These are phyloP conservation scores for Cyclopterus lumpus DNA, from an alignment of 2,797 vertebrate genomes.

Conservation along the genomic window DNA sequence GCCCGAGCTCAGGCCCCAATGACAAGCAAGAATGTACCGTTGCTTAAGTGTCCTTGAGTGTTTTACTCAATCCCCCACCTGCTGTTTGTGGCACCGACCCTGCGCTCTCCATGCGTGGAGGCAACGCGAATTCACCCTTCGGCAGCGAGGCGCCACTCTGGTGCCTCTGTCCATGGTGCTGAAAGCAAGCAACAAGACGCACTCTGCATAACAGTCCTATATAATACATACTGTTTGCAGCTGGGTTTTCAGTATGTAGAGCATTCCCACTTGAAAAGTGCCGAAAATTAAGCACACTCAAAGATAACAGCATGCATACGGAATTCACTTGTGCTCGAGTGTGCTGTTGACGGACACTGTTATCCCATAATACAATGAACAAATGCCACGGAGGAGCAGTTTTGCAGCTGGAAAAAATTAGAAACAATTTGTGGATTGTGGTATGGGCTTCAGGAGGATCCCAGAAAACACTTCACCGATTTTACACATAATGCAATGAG, in stretches of 20 bases:
- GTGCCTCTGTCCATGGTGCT: conserved; percentile 68
- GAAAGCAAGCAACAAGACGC: conserved; percentile 44
- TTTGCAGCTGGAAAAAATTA: conserved; percentile 49
- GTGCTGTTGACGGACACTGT: conserved; percentile 58
- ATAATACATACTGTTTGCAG: conserved; percentile 17
- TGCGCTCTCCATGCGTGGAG: conserved; percentile 35
- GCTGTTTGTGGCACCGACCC: conserved; percentile 48
- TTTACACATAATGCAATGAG: neutral
- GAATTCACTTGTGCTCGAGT: conserved; percentile 54
- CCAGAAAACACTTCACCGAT: neutral
- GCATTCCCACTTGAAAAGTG: conserved; percentile 42
- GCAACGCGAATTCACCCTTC: conserved; percentile 43
- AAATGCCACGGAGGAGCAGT: conserved; percentile 38
- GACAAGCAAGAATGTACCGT: conserved; percentile 61
- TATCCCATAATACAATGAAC: conserved; percentile 36
- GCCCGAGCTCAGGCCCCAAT: conserved; percentile 43
- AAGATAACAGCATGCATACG: conserved; percentile 51
- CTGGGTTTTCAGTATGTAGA: conserved; percentile 51
- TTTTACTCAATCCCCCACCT: conserved; percentile 61
- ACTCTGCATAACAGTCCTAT: conserved; percentile 12
- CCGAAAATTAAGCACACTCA: conserved; percentile 62
- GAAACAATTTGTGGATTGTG: conserved; percentile 39
- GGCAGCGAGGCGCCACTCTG: neutral
- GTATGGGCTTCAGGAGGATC: conserved; percentile 19
- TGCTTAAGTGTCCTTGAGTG: conserved; percentile 68